Percentiles rank a stretch among this genome's conserved stretches.
Conservation (phyloP, 1,140 invertebrate species). For the Dufourea novaeangliae region DNA sequence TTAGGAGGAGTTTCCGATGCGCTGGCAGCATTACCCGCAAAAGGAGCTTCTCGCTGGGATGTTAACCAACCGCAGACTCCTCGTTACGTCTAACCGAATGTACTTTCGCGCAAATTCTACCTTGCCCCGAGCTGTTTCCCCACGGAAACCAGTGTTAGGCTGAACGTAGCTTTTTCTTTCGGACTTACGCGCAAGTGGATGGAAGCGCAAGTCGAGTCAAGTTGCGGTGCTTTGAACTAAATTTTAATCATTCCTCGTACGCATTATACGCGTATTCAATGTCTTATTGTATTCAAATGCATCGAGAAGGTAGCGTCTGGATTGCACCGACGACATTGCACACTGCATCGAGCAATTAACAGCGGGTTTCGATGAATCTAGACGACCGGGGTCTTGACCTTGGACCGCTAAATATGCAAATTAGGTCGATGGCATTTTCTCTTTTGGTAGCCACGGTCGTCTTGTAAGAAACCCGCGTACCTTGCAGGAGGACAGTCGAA, state of each 20-base stretch:
- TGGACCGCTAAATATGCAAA: slow-evolving; percentile 2
- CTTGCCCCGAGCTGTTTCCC: neutral
- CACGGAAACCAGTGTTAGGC: too few species aligned
- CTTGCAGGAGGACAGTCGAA: neutral
- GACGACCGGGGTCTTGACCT: slow-evolving; percentile 15
- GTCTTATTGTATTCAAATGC: neutral
- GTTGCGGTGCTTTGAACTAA: neutral
- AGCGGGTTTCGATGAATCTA: neutral
- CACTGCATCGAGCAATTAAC: neutral
- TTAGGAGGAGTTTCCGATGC: neutral
- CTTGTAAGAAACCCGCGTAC: slow-evolving; percentile 2
- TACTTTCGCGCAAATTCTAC: neutral
- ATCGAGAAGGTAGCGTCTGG: neutral
- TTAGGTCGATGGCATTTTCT: slow-evolving; percentile 22
- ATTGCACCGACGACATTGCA: neutral
- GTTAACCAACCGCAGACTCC: neutral
- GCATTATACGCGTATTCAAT: neutral
- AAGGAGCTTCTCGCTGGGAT: neutral
- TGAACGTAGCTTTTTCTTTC: too few species aligned
- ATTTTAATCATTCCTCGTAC: neutral
- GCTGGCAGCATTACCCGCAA: neutral
- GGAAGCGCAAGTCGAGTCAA: neutral
- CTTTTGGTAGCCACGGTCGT: slow-evolving; percentile 13
- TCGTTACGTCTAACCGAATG: neutral
- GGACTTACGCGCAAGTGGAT: neutral